Conservation (phyloP, 2,797 vertebrate genomes). For the Pogoniulus pusillus region DNA sequence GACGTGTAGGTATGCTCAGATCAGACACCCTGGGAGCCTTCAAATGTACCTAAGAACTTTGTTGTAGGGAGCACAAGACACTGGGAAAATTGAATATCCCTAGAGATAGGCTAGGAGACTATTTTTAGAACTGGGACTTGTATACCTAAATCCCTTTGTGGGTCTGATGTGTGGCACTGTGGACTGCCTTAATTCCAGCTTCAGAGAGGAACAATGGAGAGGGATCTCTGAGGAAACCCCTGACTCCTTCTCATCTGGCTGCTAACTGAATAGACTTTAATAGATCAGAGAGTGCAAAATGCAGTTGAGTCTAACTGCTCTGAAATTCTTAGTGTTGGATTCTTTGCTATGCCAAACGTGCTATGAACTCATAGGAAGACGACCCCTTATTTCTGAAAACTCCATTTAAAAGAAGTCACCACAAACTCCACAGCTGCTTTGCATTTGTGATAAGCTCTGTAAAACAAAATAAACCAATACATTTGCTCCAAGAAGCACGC, state of each 20-base stretch:
- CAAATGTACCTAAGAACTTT: neutral
- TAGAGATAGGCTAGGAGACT: neutral
- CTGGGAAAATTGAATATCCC: neutral
- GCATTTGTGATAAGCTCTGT: conserved; percentile 28
- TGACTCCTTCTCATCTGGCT: neutral
- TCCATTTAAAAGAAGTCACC: neutral
- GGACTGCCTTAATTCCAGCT: neutral
- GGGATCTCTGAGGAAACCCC: neutral
- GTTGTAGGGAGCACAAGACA: neutral
- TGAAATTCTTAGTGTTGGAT: neutral
- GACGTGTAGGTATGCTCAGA: rapidly evolving
- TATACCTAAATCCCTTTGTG: neutral
- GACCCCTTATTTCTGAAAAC: neutral
- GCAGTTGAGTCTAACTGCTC: neutral
- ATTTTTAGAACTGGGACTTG: neutral
- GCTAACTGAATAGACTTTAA: neutral
- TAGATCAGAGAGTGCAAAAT: neutral
- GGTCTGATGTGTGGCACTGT: neutral
- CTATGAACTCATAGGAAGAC: neutral
- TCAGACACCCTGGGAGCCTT: neutral
- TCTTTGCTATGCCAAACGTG: neutral
- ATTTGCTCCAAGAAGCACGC: neutral
- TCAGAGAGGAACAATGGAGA: neutral
- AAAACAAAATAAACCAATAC: conserved; percentile 30
- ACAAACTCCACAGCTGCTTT: conserved; percentile 51